These are phyloP conservation scores for Sesamia inferens DNA, from an alignment of 2,888 invertebrate genomes.

Conservation along the genomic window DNA sequence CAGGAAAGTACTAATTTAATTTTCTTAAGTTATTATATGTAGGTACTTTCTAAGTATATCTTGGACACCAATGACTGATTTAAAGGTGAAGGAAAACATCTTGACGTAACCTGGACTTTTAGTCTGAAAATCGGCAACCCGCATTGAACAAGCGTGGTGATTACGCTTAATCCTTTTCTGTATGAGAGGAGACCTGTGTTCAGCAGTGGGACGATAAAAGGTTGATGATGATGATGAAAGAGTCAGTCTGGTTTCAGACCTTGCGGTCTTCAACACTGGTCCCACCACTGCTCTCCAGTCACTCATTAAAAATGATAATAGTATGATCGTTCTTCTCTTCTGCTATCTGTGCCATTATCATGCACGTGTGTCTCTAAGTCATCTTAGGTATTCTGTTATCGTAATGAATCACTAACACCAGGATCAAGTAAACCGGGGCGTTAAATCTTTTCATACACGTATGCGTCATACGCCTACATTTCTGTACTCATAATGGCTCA, in stretches of 20 bases:
- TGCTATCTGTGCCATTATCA: background rate
- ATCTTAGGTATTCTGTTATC: slow-evolving; percentile 52
- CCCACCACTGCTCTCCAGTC: background rate
- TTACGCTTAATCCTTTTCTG: too few relatives aligned
- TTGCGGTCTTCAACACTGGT: too few relatives aligned
- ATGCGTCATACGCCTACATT: slow-evolving; percentile 51
- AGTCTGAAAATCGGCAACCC: too few relatives aligned
- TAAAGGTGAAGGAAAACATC: too few relatives aligned
- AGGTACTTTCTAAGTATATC: too few relatives aligned
- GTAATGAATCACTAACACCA: slow-evolving; percentile 54
- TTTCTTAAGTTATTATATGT: too few relatives aligned
- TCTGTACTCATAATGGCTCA: slow-evolving; percentile 26
- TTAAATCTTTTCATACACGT: slow-evolving; percentile 31
- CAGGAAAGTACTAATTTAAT: too few relatives aligned
- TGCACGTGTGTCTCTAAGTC: slow-evolving; percentile 21
- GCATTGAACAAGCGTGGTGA: too few relatives aligned
- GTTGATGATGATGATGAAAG: background rate
- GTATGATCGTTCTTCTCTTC: background rate
- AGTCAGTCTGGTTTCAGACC: background rate
- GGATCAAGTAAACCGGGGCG: slow-evolving; percentile 47
- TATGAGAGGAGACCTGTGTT: too few relatives aligned
- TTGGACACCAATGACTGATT: too few relatives aligned
- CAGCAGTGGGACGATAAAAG: too few relatives aligned
- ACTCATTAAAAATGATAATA: background rate
- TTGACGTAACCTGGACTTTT: too few relatives aligned